Conservation (phyloP, 2,888 invertebrate genomes). For the Rhamnusium bicolor region DNA sequence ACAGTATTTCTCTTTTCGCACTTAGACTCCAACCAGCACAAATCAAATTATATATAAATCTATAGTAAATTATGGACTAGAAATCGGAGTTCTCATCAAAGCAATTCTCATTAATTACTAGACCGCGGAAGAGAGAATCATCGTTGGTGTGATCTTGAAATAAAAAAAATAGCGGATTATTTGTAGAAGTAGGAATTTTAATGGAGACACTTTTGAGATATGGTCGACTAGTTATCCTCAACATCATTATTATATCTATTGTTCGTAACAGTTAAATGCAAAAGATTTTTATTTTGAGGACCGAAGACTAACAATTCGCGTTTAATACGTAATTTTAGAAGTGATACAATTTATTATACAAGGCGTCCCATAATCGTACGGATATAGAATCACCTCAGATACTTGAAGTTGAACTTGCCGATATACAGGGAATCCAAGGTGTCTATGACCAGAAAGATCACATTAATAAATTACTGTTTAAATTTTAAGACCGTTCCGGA, state of each 20-base stretch:
- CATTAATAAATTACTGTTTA: no score
- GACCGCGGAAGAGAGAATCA: slow-evolving; percentile 34
- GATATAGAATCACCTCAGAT: no score
- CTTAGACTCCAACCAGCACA: slow-evolving; percentile 15
- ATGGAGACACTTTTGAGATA: slow-evolving; percentile 32
- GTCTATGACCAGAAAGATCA: no score
- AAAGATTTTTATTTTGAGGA: slow-evolving; percentile 13
- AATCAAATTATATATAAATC: slow-evolving; percentile 34
- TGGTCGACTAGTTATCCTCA: slow-evolving; percentile 31
- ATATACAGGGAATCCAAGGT: no score
- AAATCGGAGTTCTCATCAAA: slow-evolving; percentile 35
- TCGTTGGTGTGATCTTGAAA: slow-evolving; percentile 28
- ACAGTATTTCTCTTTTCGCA: not conserved
- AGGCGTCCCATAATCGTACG: no score
- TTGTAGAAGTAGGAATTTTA: slow-evolving; percentile 28
- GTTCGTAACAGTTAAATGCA: slow-evolving; percentile 18
- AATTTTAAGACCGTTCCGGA: no score
- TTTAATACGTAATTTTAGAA: not conserved
- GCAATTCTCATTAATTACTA: slow-evolving; percentile 35
- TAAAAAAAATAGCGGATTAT: slow-evolving; percentile 28
- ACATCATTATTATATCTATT: slow-evolving; percentile 27
- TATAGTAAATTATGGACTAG: slow-evolving; percentile 34
- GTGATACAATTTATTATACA: no score
- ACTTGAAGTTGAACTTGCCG: no score
- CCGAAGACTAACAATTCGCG: slow-evolving; percentile 3